Conservation (phyloP, 2,888 invertebrate species). For the Pseudoips prasinana region DNA sequence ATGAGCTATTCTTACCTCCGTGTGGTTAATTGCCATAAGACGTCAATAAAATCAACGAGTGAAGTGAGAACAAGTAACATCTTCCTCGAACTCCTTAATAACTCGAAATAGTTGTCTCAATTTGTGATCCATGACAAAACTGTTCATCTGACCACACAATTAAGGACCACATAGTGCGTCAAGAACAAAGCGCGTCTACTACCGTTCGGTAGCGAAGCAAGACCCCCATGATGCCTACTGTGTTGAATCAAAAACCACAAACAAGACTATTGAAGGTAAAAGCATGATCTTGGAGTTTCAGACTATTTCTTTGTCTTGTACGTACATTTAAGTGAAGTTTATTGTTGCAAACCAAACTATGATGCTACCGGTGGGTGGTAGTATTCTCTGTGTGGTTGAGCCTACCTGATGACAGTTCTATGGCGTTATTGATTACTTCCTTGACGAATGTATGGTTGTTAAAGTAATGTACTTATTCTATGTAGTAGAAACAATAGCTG, state of each 20-base stretch:
- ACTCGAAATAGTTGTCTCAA: constrained; percentile 34
- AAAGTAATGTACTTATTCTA: constrained; percentile 16
- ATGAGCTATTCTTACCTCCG: constrained; percentile 2
- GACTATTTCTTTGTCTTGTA: constrained; percentile 48
- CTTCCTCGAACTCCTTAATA: constrained; percentile 23
- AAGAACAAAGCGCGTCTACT: constrained; percentile 61
- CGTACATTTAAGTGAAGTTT: constrained; percentile 43
- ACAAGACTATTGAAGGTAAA: constrained; percentile 55
- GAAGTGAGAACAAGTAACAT: neutral
- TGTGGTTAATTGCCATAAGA: constrained; percentile 16
- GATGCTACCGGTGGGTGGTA: constrained; percentile 73
- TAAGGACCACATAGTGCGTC: constrained; percentile 64
- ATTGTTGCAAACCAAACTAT: constrained; percentile 72
- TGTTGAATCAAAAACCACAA: constrained; percentile 72
- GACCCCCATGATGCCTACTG: constrained; percentile 52
- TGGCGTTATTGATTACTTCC: constrained; percentile 67
- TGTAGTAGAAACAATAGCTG: constrained; percentile 19
- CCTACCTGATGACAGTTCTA: constrained; percentile 69
- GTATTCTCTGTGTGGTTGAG: constrained; percentile 36
- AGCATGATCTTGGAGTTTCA: constrained; percentile 25
- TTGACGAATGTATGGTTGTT: constrained; percentile 38
- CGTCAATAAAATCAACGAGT: constrained; percentile 5
- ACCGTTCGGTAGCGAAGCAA: constrained; percentile 63
- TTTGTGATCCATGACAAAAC: constrained; percentile 50
- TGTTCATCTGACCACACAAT: constrained; percentile 53